These are phyloP conservation scores for Acromyrmex charruanus DNA, from an alignment of 1,140 invertebrate species.

Conservation along the genomic window DNA sequence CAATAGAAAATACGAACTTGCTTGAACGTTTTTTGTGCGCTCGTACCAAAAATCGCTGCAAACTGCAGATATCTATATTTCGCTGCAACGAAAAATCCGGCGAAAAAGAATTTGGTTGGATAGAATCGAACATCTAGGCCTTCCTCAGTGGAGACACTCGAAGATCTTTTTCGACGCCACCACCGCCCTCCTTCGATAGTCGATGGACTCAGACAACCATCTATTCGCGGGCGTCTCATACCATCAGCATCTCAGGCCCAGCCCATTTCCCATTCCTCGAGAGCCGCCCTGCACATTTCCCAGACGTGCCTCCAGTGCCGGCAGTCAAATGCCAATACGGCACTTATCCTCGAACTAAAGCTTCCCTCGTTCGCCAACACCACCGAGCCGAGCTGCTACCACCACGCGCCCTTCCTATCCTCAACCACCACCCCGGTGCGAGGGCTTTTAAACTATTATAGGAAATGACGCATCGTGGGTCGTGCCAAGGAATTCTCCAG, in stretches of 20 bases:
- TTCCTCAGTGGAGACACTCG: slow-evolving; percentile 69
- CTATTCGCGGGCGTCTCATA: slow-evolving; percentile 75
- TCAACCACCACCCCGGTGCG: slow-evolving; percentile 37
- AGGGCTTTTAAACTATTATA: slow-evolving; percentile 80
- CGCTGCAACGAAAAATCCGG: slow-evolving; percentile 62
- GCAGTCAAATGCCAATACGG: slow-evolving; percentile 79
- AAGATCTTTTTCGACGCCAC: slow-evolving; percentile 39
- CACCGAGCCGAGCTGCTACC: slow-evolving; percentile 6
- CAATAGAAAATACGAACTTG: slow-evolving; percentile 31
- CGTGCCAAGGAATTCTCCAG: slow-evolving; percentile 68
- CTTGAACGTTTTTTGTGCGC: slow-evolving; percentile 12
- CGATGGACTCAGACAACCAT: slow-evolving; percentile 77
- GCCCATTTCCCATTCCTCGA: slow-evolving; percentile 76
- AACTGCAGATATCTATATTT: slow-evolving; percentile 48
- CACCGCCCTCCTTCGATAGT: slow-evolving; percentile 18
- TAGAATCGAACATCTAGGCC: slow-evolving; percentile 73
- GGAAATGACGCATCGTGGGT: slow-evolving; percentile 74
- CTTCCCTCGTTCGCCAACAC: slow-evolving; percentile 43
- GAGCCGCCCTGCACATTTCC: slow-evolving; percentile 73
- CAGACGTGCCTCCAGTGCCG: slow-evolving; percentile 73
- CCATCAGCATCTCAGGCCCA: slow-evolving; percentile 74
- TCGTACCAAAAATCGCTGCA: slow-evolving; percentile 21
- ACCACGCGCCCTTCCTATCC: neutral
- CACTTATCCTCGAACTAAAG: slow-evolving; percentile 72
- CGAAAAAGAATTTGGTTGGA: slow-evolving; percentile 65